These are phyloP conservation scores for Vidua macroura DNA, from an alignment of 2,113 vertebrate genomes.

Conservation along the genomic window DNA sequence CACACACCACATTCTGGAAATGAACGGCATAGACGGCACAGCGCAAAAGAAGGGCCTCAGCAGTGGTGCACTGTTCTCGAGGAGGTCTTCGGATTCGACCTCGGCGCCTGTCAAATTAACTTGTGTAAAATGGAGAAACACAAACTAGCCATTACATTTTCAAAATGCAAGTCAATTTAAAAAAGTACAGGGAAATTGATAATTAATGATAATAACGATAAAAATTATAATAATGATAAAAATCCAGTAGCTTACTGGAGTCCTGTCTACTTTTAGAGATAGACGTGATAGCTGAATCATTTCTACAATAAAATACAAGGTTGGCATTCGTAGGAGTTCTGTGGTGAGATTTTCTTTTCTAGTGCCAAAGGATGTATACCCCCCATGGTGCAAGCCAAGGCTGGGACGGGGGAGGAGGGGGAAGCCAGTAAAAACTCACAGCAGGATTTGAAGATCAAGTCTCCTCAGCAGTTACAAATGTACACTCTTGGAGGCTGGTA, in stretches of 20 bases:
- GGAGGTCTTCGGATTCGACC: too few relatives aligned
- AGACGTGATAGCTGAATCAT: too few relatives aligned
- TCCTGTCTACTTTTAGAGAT: background rate
- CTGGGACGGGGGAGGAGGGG: too few relatives aligned
- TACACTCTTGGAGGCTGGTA: too few relatives aligned
- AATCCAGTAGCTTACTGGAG: background rate
- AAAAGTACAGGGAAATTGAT: background rate
- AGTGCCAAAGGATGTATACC: background rate
- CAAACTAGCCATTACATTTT: background rate
- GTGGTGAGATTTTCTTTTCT: background rate
- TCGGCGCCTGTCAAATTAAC: too few relatives aligned
- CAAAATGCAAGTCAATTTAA: background rate
- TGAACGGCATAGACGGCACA: rapidly evolving
- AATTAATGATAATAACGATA: too few relatives aligned
- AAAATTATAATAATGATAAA: background rate
- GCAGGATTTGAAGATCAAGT: too few relatives aligned
- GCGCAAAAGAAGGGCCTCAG: background rate
- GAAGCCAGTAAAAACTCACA: too few relatives aligned
- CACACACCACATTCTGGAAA: background rate
- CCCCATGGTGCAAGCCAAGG: too few relatives aligned
- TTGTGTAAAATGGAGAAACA: background rate
- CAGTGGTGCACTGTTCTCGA: rapidly evolving
- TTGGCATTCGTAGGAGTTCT: rapidly evolving
- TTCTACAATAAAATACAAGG: background rate
- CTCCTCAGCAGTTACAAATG: too few relatives aligned